phyloP scores from a whole-genome alignment of 2,888 invertebrate genomes.

The Parnassius orleans region DNA sequence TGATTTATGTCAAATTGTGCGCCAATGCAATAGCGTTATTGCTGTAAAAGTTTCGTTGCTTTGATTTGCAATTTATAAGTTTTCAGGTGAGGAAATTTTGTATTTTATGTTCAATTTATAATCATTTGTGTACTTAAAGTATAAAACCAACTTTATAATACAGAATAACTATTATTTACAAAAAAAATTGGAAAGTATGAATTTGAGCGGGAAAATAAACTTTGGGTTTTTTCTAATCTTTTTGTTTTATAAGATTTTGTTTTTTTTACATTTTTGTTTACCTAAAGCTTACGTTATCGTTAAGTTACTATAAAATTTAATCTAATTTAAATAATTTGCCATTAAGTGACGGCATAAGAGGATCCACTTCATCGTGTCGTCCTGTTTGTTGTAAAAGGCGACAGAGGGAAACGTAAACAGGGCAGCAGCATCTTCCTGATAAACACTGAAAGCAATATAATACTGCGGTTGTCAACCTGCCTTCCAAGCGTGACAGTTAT shows the following conservation, averaged over 20 bases:
- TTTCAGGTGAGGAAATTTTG: slow-evolving; percentile 6
- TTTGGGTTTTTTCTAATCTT: background rate
- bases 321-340: too few species aligned
- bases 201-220: slow-evolving; percentile 23
- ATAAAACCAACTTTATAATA: background rate
- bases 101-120: background rate
- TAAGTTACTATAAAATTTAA: too few species aligned
- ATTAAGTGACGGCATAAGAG: too few species aligned
- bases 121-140: background rate
- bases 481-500: too few species aligned
- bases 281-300: too few species aligned
- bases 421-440: too few species aligned
- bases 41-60: slow-evolving; percentile 19
- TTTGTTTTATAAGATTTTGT: background rate
- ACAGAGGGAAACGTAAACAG: too few species aligned
- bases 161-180: background rate
- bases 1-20: slow-evolving; percentile 54
- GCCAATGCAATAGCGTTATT: slow-evolving; percentile 48
- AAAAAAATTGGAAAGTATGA: background rate
- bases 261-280: background rate
- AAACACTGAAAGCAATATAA: too few species aligned
- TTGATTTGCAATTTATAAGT: background rate
- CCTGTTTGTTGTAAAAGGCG: too few species aligned
- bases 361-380: too few species aligned
- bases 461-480: too few species aligned